Conservation (phyloP, 2,888 invertebrate genomes). For the Tipula helvola region DNA sequence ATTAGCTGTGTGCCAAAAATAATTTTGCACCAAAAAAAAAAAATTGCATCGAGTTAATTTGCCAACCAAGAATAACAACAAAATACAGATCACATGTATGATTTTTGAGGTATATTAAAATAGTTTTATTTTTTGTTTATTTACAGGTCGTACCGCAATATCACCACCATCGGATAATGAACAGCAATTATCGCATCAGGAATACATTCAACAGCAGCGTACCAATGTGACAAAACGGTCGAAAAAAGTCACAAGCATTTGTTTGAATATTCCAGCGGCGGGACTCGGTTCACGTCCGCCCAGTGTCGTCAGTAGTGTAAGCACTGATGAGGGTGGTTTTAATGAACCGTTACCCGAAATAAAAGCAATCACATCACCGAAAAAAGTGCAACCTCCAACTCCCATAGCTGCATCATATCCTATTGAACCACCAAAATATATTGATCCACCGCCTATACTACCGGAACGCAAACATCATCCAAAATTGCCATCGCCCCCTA, state of each 20-base stretch:
- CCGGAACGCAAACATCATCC: constrained; percentile 10
- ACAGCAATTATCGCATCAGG: background rate
- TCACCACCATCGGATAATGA: constrained; percentile 11
- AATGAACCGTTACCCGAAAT: constrained; percentile 60
- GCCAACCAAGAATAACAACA: background rate
- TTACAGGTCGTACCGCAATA: constrained; percentile 10
- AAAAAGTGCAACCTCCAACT: constrained; percentile 16
- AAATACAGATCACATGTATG: background rate
- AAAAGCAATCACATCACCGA: constrained; percentile 40
- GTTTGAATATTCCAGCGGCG: constrained; percentile 49
- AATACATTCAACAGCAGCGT: background rate
- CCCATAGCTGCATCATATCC: constrained; percentile 24
- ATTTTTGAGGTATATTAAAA: background rate
- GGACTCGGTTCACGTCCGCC: constrained; percentile 49
- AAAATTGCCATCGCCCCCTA: background rate
- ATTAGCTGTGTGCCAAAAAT: background rate
- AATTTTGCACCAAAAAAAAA: background rate
- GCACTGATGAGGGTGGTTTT: constrained; percentile 56
- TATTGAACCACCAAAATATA: constrained; percentile 20
- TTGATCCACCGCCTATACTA: constrained; percentile 11
- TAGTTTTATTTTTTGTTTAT: background rate
- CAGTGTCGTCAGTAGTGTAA: constrained; percentile 51
- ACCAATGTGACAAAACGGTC: constrained; percentile 34
- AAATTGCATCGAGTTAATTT: background rate
- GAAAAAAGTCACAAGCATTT: constrained; percentile 46